These are phyloP conservation scores for Menidia menidia DNA, from an alignment of 2,797 vertebrate genomes.

Conservation along the genomic window DNA sequence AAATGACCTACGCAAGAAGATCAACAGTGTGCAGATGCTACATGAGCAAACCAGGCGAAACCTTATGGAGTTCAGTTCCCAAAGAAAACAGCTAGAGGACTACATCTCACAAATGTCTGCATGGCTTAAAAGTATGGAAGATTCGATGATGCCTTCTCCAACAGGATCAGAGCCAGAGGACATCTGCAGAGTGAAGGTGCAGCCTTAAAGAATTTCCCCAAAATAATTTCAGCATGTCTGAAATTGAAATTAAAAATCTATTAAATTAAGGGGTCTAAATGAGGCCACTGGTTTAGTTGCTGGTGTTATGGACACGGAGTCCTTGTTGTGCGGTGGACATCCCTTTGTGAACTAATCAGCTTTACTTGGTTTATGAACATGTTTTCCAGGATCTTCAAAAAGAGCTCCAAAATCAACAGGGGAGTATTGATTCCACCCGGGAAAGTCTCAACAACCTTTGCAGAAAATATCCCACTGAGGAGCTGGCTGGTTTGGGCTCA, in stretches of 20 bases:
- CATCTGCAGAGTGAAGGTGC: conserved; percentile 92
- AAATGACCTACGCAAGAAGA: conserved; percentile 90
- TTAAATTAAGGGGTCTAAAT: neutral
- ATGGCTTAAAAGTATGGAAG: conserved; percentile 88
- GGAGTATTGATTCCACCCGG: conserved; percentile 86
- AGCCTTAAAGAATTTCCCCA: neutral
- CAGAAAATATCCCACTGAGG: conserved; percentile 91
- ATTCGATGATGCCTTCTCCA: conserved; percentile 83
- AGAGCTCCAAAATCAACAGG: conserved; percentile 91
- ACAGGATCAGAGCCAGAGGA: conserved; percentile 85
- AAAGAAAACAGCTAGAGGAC: conserved; percentile 89
- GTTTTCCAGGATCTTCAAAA: conserved; percentile 90
- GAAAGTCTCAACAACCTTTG: conserved; percentile 93
- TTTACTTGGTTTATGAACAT: neutral
- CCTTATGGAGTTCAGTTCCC: conserved; percentile 88
- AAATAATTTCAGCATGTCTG: neutral
- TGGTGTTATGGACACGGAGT: neutral
- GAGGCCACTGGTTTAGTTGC: neutral
- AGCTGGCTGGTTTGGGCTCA: conserved; percentile 88
- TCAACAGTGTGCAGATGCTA: conserved; percentile 87
- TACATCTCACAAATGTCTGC: conserved; percentile 86
- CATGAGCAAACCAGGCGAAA: conserved; percentile 87
- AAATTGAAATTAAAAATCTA: neutral
- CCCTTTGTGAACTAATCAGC: neutral
- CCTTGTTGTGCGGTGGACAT: neutral